Conservation (phyloP, 2,888 invertebrate genomes). For the Chymomyza procnemis region DNA sequence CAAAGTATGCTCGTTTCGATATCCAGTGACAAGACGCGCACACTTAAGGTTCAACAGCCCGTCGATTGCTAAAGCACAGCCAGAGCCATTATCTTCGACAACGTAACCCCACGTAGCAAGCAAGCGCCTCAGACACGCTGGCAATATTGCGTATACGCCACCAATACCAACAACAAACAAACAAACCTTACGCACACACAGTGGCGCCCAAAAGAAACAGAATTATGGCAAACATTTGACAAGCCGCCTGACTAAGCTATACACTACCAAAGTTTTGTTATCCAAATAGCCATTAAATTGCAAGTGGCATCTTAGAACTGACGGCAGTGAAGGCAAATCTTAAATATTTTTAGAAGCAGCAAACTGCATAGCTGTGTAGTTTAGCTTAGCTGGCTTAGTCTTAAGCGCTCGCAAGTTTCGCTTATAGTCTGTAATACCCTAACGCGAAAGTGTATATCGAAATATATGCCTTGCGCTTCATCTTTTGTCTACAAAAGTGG, state of each 20-base stretch:
- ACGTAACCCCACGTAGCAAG: conserved; percentile 51
- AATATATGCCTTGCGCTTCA: conserved; percentile 36
- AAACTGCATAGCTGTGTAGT: too few species aligned
- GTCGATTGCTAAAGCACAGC: conserved; percentile 44
- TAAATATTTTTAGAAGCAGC: too few species aligned
- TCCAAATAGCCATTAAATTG: too few species aligned
- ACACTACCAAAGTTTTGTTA: too few species aligned
- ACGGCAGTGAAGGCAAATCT: too few species aligned
- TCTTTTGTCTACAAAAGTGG: conserved; percentile 67
- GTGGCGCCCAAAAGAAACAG: conserved; percentile 1
- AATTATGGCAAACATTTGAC: too few species aligned
- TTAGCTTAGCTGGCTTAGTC: too few species aligned
- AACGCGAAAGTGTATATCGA: too few species aligned
- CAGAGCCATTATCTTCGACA: conserved; percentile 67
- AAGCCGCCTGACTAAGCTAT: too few species aligned
- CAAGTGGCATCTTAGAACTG: too few species aligned
- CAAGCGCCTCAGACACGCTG: conserved; percentile 12
- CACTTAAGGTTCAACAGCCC: conserved; percentile 69
- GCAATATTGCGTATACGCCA: conserved; percentile 60
- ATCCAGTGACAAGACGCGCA: conserved; percentile 32
- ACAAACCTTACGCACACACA: background rate
- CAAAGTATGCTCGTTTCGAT: background rate
- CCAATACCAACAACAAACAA: conserved; percentile 5
- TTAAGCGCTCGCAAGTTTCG: too few species aligned
- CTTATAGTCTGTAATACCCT: too few species aligned